Conservation (phyloP, 2,888 invertebrate genomes). For the Coenonympha glycerion region DNA sequence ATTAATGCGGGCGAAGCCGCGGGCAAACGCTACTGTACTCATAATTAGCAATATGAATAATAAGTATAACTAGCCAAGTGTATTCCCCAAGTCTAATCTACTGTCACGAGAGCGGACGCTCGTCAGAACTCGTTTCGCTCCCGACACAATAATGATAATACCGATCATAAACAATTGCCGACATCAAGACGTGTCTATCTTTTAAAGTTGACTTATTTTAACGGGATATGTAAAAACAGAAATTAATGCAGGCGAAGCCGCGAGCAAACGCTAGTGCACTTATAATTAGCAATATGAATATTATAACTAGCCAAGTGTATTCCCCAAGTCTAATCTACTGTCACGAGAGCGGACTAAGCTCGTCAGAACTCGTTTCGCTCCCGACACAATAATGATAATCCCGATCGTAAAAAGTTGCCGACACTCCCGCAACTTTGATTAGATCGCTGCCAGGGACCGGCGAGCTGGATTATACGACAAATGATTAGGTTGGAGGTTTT, state of each 20-base stretch:
- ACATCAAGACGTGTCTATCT: no score
- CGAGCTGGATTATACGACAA: slow-evolving; percentile 23
- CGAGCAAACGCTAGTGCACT: no score
- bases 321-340: slow-evolving; percentile 17
- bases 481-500: slow-evolving; percentile 18
- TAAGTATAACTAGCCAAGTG: not conserved
- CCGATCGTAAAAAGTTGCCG: slow-evolving; percentile 37
- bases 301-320: not conserved
- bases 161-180: slow-evolving; percentile 37
- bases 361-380: slow-evolving; percentile 21
- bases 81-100: slow-evolving; percentile 15
- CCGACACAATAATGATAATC: slow-evolving; percentile 42
- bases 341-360: slow-evolving; percentile 17
- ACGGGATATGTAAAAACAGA: no score
- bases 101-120: slow-evolving; percentile 18
- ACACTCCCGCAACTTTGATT: slow-evolving; percentile 53
- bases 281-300: not conserved
- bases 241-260: no score
- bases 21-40: no score
- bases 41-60: not conserved
- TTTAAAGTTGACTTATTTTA: no score
- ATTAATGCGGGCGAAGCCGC: no score
- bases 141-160: slow-evolving; percentile 42
- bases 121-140: slow-evolving; percentile 21
- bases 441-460: slow-evolving; percentile 36